Evolutionary conservation across 2,888 invertebrate species (phyloP), one percentile per base, ranked within the genome.

Genomic region (Eubasilissa splendida): DNA sequence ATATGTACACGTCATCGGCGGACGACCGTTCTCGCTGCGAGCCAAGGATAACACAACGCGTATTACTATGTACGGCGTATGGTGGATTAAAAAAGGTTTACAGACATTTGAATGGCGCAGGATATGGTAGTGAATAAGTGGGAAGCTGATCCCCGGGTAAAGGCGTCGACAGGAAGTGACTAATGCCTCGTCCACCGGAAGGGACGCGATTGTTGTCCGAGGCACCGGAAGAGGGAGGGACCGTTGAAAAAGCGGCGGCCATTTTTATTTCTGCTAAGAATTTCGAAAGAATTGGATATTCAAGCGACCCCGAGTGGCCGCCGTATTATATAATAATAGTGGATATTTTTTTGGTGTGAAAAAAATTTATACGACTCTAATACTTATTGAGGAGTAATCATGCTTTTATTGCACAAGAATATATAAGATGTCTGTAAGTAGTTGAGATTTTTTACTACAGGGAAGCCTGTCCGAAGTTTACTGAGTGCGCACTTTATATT

Each of bases 141-240:
- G 71, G 56, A 73, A 73, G 71, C 71, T 73, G 71, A 73, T 73
- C 71, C 42, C 42, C 71, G 71, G 71, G 71, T 58, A 73, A 33
- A 73, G 71, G 71, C 71, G 71, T 73, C 71, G 58, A 73, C 71
- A 12, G 71, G 58, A 73, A 73, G 71, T 73, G 71, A 73, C 71
- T 73, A 73, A 73, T 73, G 71, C 58, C 56, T 56, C 56, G 71
- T 22, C 71, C 71, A 73, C 71, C 71, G 71, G 71, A 73, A 73
- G 71, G 71, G 71, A 73, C 56, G 56, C 56, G 56, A 58, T 73
- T 73, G 71, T 73, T 56, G 71, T 73, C 71, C 68, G n/a, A 33
- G 68, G 68, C 50, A 33, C 71, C 71, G 71, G 71, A 73, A 73
- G 58, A 33, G 58, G 11, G 58, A 58, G 58, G 58, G 58, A 33